These are phyloP conservation scores for Brachynemurus nebulosus DNA, from an alignment of 2,888 invertebrate species.

Conservation along the genomic window DNA sequence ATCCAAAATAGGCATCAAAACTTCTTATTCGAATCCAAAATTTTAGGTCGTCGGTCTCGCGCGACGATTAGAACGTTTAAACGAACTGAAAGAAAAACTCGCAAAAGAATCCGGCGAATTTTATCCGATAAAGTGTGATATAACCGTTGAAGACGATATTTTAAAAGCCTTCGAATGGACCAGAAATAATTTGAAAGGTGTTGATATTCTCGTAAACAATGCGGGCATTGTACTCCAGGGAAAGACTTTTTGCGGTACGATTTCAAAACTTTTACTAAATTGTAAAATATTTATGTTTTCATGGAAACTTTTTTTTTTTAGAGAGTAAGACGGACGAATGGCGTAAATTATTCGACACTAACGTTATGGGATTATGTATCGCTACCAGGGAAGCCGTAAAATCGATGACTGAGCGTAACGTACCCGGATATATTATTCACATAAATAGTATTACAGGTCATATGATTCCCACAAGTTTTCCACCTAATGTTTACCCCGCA, in stretches of 20 bases:
- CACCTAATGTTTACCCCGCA: constrained; percentile 29
- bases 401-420: constrained; percentile 10
- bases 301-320: too few relatives aligned
- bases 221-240: constrained; percentile 1
- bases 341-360: constrained; percentile 4
- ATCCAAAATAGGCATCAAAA: too few relatives aligned
- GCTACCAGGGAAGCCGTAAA: constrained; percentile 6
- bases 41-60: too few relatives aligned
- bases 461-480: constrained; percentile 8
- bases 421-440: constrained; percentile 18
- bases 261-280: too few relatives aligned
- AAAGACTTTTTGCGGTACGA: neutral
- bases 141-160: constrained; percentile 7
- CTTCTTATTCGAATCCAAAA: too few relatives aligned
- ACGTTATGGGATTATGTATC: constrained; percentile 8
- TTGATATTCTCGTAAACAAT: constrained; percentile 4
- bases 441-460: constrained; percentile 17
- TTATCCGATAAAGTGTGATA: too few relatives aligned
- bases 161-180: constrained; percentile 1
- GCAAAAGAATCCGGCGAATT: too few relatives aligned
- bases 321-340: constrained; percentile 6
- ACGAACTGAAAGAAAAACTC: too few relatives aligned
- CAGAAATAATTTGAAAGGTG: neutral
- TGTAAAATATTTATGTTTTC: too few relatives aligned
- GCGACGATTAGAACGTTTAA: too few relatives aligned